Evolutionary conservation across 2,888 invertebrate genomes (phyloP).

Genomic region (Epinotia ramella): DNA sequence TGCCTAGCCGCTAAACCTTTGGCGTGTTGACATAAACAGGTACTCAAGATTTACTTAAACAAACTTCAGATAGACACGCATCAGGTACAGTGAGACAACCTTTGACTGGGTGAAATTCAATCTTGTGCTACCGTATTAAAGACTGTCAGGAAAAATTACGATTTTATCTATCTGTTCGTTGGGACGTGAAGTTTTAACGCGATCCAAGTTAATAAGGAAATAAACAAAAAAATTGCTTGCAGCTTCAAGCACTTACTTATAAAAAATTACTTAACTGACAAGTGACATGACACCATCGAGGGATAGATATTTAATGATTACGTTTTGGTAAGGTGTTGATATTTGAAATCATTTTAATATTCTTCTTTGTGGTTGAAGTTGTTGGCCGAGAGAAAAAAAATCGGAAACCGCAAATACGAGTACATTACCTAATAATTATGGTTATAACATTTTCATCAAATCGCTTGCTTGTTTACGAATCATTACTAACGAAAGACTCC

Average conservation of each 20-base stretch:
- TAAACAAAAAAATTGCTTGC: conserved; percentile 11
- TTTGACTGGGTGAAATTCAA: too few species aligned
- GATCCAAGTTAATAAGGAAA: conserved; percentile 32
- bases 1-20: conserved; percentile 31
- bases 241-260: neutral
- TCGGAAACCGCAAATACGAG: too few species aligned
- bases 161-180: too few species aligned
- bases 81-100: too few species aligned
- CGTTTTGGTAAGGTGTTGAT: too few species aligned
- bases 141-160: too few species aligned
- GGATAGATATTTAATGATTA: too few species aligned
- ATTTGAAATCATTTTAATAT: too few species aligned
- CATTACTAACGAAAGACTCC: neutral
- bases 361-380: too few species aligned
- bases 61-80: conserved; percentile 7
- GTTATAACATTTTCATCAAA: neutral
- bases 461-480: neutral
- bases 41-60: conserved; percentile 17
- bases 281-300: neutral
- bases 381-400: too few species aligned
- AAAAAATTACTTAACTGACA: neutral
- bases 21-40: conserved; percentile 33
- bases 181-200: conserved; percentile 24
- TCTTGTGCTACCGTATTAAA: too few species aligned
- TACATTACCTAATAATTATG: too few species aligned